Evolutionary conservation across 2,888 invertebrate genomes (phyloP), one percentile per base, ranked within the genome.

Genomic region (Eutolmus rufibarbis): DNA sequence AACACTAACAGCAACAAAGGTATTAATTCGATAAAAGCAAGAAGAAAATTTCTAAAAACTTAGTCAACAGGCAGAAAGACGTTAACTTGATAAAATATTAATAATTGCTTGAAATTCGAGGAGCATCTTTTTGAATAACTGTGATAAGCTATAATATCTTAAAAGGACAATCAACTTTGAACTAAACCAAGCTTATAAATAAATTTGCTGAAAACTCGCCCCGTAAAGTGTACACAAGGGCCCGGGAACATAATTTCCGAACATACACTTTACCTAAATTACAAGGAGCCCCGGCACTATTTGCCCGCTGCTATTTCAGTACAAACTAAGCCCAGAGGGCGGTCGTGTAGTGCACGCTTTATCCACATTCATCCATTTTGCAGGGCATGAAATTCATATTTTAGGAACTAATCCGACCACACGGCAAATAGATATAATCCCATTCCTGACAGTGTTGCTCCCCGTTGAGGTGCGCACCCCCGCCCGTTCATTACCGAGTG

Each of bases 301-400:
- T 79, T 51, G 19, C 31, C 46, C 79, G 79, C 28, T 79, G 51
- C 51, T 46, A 46, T 79, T 82, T 82, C 56, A 51, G 66, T 56
- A 66, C 51, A 66, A 19, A 82, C 82, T 82, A 82, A 57, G 82
- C 57, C 34, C 82, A 82, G 56, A 57, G 37, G 66, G 34, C 37
- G 57, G 66, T 56, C 66, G 31, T 57, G 66, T 34, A 82, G 19
- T 82, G 82, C 56, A 82, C 82, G 56, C 66, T 57, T 37, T 82
- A 82, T 82, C 82, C 82, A 57, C 82, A 82, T 82, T 82, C 82
- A 82, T 82, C 56, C 82, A 66, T 82, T 82, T 82, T 82, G 37
- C 82, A 82, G 34, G 82, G 66, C 82, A 82, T 82, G 82, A 82
- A 82, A 82, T 82, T 82, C 82, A 82, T 82, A 82, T 82, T 82